Conservation (phyloP, 2,797 vertebrate genomes). For the Alectoris magna region DNA sequence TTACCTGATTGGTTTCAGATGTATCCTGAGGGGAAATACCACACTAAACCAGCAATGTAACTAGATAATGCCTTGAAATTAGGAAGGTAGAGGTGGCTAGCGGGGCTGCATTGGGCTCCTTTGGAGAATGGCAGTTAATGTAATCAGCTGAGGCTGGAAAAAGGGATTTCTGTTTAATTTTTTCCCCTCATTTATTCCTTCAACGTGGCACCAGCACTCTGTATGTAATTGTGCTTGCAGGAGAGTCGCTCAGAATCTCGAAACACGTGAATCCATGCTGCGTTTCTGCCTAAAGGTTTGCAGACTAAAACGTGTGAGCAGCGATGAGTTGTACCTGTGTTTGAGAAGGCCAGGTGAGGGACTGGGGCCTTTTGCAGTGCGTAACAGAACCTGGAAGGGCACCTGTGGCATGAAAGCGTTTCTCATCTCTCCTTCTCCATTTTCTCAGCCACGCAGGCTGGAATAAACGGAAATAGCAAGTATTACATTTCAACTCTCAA, state of each 20-base stretch:
- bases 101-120: neutral
- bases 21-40: conserved; percentile 3
- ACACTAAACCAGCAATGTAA: conserved; percentile 7
- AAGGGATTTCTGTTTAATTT: neutral
- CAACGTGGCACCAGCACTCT: neutral
- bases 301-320: neutral
- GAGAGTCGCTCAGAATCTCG: neutral
- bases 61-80: conserved; percentile 13
- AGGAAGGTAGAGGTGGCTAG: neutral
- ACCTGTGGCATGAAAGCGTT: neutral
- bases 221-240: neutral
- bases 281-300: neutral
- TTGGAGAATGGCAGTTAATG: neutral
- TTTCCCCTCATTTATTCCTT: neutral
- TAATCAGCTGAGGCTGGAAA: neutral
- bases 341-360: neutral
- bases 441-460: neutral
- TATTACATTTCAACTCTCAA: conserved; percentile 41
- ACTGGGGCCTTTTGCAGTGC: neutral
- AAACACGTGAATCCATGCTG: neutral
- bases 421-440: neutral
- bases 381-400: neutral
- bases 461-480: conserved; percentile 46
- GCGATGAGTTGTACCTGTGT: neutral
- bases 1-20: conserved; percentile 40